Conservation (phyloP, 2,113 vertebrate species). For the Callipepla squamata region DNA sequence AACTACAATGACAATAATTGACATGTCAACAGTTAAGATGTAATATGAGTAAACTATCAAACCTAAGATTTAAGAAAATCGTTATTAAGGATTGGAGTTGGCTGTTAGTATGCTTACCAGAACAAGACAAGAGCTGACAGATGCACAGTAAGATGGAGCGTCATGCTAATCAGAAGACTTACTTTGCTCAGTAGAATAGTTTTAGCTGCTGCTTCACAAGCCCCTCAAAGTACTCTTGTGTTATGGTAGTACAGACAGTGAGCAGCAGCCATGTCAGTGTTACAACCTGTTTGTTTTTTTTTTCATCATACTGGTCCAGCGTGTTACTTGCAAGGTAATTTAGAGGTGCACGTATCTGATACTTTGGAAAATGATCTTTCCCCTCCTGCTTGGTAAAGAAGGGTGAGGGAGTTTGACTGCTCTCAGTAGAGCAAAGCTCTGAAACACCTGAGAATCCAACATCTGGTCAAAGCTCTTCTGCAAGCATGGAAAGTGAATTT, state of each 20-base stretch:
- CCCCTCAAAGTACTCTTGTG: not conserved
- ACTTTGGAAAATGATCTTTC: conserved; percentile 30
- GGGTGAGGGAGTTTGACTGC: not conserved
- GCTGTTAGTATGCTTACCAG: not conserved
- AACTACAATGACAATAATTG: not conserved
- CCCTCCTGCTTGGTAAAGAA: not conserved
- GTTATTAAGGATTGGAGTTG: not conserved
- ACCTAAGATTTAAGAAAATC: not conserved
- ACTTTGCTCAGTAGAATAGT: not conserved
- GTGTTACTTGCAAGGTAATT: not conserved
- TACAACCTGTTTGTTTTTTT: not conserved
- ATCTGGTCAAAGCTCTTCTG: conserved; percentile 54
- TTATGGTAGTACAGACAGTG: not conserved
- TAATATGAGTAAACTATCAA: not conserved
- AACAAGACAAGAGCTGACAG: not conserved
- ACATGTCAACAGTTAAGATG: not conserved
- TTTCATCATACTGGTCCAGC: not conserved
- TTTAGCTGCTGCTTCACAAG: not conserved
- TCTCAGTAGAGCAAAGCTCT: conserved; percentile 39
- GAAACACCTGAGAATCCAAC: conserved; percentile 44
- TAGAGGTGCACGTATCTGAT: not conserved
- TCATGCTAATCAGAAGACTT: not conserved
- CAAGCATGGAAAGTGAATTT: conserved; percentile 39
- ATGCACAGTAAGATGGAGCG: not conserved
- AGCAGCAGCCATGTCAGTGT: not conserved